Percentiles rank a stretch among this genome's conserved stretches.
These are phyloP conservation scores for Meliscaeva auricollis DNA, from an alignment of 2,888 invertebrate species.

Conservation along the genomic window DNA sequence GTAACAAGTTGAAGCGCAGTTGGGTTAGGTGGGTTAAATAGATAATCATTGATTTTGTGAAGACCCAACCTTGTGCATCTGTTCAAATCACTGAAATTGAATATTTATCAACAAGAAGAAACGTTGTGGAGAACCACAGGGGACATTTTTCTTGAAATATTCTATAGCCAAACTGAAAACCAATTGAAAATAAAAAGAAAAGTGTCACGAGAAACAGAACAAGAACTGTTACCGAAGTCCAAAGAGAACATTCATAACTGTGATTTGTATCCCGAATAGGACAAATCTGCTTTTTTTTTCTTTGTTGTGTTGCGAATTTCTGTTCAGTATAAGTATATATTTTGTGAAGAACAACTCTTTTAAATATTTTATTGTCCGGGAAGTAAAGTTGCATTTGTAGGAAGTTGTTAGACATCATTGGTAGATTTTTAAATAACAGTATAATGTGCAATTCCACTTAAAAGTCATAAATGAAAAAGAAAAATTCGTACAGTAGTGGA, in stretches of 20 bases:
- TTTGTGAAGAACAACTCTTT: not conserved
- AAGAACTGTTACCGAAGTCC: not conserved
- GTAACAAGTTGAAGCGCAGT: not conserved
- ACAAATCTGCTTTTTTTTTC: constrained; percentile 37
- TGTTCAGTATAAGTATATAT: constrained; percentile 1
- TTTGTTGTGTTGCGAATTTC: constrained; percentile 25
- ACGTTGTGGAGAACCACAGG: constrained; percentile 10
- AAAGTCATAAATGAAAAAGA: no score
- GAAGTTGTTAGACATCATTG: no score
- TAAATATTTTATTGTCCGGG: not conserved
- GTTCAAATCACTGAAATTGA: not conserved
- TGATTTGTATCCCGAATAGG: constrained; percentile 67
- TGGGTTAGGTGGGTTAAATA: constrained; percentile 17
- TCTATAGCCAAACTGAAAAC: not conserved
- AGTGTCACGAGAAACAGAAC: constrained; percentile 18
- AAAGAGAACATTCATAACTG: constrained; percentile 57
- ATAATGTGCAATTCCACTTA: no score
- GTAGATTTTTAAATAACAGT: no score
- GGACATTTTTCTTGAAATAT: not conserved
- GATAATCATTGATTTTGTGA: not conserved
- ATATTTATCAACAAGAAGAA: constrained; percentile 1
- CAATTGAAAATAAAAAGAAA: constrained; percentile 7
- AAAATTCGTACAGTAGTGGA: no score
- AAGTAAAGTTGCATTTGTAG: not conserved
- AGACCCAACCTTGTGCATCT: constrained; percentile 5